A percentile compares a stretch with the other conserved stretches of the same genome.
Evolutionary conservation across 2,113 vertebrate species (phyloP).

Genomic region (Menidia beryllina): DNA sequence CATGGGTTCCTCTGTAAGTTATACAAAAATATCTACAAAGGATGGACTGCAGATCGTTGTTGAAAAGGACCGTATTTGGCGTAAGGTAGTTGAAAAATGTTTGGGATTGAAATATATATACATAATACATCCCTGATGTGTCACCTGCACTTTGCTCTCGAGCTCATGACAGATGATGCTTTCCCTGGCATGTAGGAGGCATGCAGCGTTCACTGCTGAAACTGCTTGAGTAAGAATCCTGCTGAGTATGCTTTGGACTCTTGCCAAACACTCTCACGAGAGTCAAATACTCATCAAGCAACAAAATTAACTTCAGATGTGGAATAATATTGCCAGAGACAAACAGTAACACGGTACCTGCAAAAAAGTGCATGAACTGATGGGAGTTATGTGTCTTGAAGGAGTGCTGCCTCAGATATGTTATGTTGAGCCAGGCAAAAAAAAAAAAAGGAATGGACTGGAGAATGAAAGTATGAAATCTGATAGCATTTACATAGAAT

Average conservation of each 20-base stretch:
- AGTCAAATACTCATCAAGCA: conserved; percentile 61
- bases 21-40: conserved; percentile 28
- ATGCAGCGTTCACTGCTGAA: conserved; percentile 32
- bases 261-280: conserved; percentile 64
- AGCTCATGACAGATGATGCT: conserved; percentile 33
- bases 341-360: conserved; percentile 11
- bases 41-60: not conserved
- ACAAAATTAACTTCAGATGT: conserved; percentile 36
- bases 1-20: conserved; percentile 34
- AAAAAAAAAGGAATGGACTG: not conserved
- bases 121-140: not conserved
- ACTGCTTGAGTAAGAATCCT: conserved; percentile 54
- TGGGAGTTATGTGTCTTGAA: conserved; percentile 14
- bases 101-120: conserved; percentile 13
- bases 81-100: not conserved
- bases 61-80: conserved; percentile 1
- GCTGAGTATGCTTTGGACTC: conserved; percentile 48
- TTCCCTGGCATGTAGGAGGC: conserved; percentile 17
- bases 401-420: conserved; percentile 19
- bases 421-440: conserved; percentile 8
- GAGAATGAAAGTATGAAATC: not conserved
- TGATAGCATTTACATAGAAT: not conserved
- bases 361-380: conserved; percentile 26
- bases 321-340: conserved; percentile 31
- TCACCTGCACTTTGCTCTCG: conserved; percentile 1